Percentiles rank a stretch among this genome's conserved stretches.
These are phyloP conservation scores for Hemiprocne comata DNA, from an alignment of 2,113 vertebrate genomes.

Conservation along the genomic window DNA sequence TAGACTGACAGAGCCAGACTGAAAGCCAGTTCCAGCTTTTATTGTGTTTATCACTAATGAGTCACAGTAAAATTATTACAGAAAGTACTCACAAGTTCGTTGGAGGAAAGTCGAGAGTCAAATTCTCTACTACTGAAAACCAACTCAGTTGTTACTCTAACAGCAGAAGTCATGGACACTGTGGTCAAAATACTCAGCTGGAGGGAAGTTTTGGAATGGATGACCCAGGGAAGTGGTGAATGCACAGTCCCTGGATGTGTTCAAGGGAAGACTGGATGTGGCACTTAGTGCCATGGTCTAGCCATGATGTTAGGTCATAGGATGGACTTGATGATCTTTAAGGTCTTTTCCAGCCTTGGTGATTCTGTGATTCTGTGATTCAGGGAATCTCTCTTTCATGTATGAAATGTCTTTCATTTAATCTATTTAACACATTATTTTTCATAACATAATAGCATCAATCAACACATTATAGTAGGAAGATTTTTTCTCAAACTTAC, in stretches of 20 bases:
- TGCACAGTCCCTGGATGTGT: too few relatives aligned
- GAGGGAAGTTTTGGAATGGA: too few relatives aligned
- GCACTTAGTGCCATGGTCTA: too few relatives aligned
- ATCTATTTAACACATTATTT: not conserved
- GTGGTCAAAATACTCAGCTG: not conserved
- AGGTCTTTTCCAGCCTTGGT: too few relatives aligned
- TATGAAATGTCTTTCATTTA: not conserved
- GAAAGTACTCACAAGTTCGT: not conserved
- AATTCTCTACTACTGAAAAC: not conserved
- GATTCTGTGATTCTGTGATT: too few relatives aligned
- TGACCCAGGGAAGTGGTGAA: too few relatives aligned
- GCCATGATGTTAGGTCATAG: too few relatives aligned
- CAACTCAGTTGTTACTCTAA: not conserved
- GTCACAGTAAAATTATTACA: not conserved
- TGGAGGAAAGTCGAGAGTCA: not conserved
- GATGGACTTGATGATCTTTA: too few relatives aligned
- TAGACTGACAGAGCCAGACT: not conserved
- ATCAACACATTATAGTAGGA: not conserved
- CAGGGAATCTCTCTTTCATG: not conserved
- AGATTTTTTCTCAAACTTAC: not conserved
- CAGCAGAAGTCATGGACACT: not conserved
- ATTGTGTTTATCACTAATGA: not conserved
- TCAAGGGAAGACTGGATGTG: too few relatives aligned
- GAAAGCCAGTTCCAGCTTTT: not conserved
- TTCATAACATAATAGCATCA: not conserved